These are phyloP conservation scores for Aspidiotus rigidus DNA, from an alignment of 2,888 invertebrate species.

Conservation along the genomic window DNA sequence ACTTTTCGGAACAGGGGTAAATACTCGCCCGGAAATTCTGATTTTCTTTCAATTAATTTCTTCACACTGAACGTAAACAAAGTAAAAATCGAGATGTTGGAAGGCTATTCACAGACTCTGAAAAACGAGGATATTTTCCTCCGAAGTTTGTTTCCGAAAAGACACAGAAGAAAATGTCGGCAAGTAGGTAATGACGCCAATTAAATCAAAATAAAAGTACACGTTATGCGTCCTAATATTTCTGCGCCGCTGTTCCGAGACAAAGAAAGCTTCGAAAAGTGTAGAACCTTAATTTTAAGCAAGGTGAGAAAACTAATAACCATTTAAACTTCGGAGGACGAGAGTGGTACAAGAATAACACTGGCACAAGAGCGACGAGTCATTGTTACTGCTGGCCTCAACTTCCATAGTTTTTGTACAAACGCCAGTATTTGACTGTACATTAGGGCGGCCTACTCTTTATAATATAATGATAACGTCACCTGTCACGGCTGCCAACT, in stretches of 20 bases:
- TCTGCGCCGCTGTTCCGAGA: not conserved
- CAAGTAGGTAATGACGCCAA: not conserved
- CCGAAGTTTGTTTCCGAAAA: too few relatives aligned
- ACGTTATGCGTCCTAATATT: not conserved
- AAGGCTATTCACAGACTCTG: too few relatives aligned
- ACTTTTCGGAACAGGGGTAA: too few relatives aligned
- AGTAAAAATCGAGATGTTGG: too few relatives aligned
- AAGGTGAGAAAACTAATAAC: constrained; percentile 29
- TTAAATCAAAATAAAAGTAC: not conserved
- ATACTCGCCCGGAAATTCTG: too few relatives aligned
- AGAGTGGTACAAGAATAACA: constrained; percentile 24
- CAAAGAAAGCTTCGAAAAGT: constrained; percentile 8
- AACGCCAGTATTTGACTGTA: too few relatives aligned
- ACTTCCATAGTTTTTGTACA: too few relatives aligned
- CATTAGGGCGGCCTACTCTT: constrained; percentile 1
- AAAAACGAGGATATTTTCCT: too few relatives aligned
- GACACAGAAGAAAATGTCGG: not conserved
- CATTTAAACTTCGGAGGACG: constrained; percentile 1
- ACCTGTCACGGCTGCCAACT: constrained; percentile 30
- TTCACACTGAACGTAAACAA: too few relatives aligned
- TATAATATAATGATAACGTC: constrained; percentile 27
- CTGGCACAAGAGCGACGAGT: constrained; percentile 10
- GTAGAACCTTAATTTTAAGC: constrained; percentile 14
- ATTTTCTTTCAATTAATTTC: too few relatives aligned
- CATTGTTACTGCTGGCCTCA: too few relatives aligned